Evolutionary conservation across 2,113 vertebrate species (phyloP).

Genomic region (Ammodytes dubius): DNA sequence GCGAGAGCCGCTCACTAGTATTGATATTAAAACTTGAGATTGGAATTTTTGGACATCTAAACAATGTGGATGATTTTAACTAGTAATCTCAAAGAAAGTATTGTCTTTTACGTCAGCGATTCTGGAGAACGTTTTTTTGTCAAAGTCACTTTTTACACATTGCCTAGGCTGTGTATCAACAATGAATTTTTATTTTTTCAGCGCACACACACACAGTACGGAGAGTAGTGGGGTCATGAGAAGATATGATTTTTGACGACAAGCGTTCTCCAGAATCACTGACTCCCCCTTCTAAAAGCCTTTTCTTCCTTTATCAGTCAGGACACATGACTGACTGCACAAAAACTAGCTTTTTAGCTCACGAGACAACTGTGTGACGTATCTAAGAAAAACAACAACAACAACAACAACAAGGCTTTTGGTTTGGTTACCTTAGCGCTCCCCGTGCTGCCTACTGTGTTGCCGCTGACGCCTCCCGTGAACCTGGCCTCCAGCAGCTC

Average conservation of each 20-base stretch:
- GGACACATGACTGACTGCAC: not conserved
- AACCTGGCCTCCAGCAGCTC: constrained; percentile 98
- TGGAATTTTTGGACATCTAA: not conserved
- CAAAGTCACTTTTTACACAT: too few species aligned
- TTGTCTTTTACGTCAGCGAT: not conserved
- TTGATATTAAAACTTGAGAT: not conserved
- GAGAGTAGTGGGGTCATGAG: too few species aligned
- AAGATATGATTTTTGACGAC: too few species aligned
- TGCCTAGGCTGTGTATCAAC: too few species aligned
- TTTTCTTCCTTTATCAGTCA: not conserved
- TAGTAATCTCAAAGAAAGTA: not conserved
- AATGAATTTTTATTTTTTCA: too few species aligned
- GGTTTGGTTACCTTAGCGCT: constrained; percentile 91
- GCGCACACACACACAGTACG: too few species aligned
- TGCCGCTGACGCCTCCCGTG: constrained; percentile 96
- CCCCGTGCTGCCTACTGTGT: constrained; percentile 95
- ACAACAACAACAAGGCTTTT: not conserved
- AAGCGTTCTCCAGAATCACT: too few species aligned
- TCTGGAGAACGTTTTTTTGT: too few species aligned
- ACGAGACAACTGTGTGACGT: not conserved
- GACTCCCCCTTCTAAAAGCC: not conserved
- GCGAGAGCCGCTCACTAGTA: not conserved
- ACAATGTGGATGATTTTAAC: not conserved
- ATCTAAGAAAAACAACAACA: not conserved
- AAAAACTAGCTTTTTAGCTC: not conserved